phyloP scores from a whole-genome alignment of 1,140 invertebrate genomes.

The Formica exsecta region DNA sequence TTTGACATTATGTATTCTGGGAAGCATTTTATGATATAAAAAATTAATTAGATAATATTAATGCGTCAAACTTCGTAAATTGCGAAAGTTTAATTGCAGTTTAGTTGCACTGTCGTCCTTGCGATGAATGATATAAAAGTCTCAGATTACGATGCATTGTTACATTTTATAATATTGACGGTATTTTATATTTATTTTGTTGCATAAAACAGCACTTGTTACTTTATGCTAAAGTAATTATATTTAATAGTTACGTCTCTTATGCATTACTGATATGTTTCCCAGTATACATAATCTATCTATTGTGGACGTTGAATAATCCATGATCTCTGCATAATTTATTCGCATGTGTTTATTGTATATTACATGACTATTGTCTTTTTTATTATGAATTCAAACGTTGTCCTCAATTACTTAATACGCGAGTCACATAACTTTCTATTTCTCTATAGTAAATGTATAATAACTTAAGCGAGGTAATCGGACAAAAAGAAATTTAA shows the following conservation, averaged over 20 bases:
- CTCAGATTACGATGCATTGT: background rate
- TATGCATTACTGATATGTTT: background rate
- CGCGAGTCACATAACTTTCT: conserved; percentile 2
- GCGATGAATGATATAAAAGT: background rate
- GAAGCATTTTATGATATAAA: background rate
- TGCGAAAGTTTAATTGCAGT: background rate
- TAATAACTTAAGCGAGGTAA: conserved; percentile 31
- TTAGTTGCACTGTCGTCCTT: background rate
- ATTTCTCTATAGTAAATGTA: background rate
- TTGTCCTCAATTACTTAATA: background rate
- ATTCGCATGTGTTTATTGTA: background rate
- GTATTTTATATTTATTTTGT: background rate
- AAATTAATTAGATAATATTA: conserved; percentile 25
- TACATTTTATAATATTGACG: background rate
- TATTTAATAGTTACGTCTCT: background rate
- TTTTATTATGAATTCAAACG: background rate
- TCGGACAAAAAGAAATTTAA: conserved; percentile 40
- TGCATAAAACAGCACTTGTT: background rate
- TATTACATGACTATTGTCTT: background rate
- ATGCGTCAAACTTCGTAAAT: background rate
- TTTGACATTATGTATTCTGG: background rate
- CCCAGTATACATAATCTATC: background rate
- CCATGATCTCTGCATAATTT: background rate
- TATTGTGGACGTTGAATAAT: background rate
- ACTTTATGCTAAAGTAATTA: background rate